Evolutionary conservation across 2,113 vertebrate species (phyloP).

Genomic region (Cynopterus brachyotis): DNA sequence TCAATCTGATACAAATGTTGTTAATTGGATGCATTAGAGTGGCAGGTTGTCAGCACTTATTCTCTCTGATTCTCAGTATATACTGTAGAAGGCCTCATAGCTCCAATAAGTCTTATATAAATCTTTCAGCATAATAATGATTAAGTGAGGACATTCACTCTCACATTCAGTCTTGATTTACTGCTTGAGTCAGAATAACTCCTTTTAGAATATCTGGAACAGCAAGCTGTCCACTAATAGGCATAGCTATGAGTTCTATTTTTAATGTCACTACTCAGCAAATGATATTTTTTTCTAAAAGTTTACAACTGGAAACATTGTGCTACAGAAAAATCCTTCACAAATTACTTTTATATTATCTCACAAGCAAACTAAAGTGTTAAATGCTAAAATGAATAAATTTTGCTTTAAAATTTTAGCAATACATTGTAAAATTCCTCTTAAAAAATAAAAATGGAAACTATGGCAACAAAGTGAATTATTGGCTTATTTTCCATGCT

Average conservation of each 20-base stretch:
- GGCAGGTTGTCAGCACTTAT: background rate
- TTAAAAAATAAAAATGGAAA: background rate
- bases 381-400: background rate
- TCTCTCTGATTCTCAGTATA: background rate
- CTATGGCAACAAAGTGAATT: background rate
- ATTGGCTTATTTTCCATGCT: background rate
- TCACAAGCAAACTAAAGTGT: background rate
- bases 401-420: slow-evolving; percentile 11
- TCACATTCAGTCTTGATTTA: slow-evolving; percentile 29
- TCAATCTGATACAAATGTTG: background rate
- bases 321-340: slow-evolving; percentile 20
- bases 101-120: background rate
- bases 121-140: background rate
- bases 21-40: background rate
- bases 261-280: slow-evolving; percentile 36
- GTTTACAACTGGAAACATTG: slow-evolving; percentile 13
- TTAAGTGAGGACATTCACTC: background rate
- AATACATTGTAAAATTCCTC: background rate
- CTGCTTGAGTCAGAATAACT: slow-evolving; percentile 4
- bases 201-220: background rate
- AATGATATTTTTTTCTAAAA: slow-evolving; percentile 52
- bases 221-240: slow-evolving; percentile 43
- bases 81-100: background rate
- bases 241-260: slow-evolving; percentile 52
- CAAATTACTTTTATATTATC: background rate